A percentile compares a stretch with the other conserved stretches of the same genome.
Evolutionary conservation across 2,888 invertebrate species (phyloP).

Genomic region (Sthenelais limicola): DNA sequence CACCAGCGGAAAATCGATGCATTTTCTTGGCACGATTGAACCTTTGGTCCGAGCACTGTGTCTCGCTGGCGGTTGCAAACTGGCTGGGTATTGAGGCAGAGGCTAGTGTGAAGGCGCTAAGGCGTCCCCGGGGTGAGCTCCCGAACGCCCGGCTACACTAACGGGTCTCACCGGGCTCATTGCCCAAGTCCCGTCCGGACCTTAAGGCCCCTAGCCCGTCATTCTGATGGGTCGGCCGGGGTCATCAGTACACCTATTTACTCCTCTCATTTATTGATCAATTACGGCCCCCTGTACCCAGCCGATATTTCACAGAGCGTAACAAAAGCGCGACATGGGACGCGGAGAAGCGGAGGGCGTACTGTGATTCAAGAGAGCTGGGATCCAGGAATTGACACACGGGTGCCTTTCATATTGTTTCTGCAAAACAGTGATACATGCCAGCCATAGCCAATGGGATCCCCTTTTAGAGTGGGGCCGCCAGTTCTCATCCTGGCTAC

Average conservation of each 20-base stretch:
- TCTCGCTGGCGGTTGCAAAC: neutral
- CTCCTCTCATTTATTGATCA: slow-evolving; percentile 38
- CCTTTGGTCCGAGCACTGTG: neutral
- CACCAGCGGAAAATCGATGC: neutral
- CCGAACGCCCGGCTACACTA: slow-evolving; percentile 35
- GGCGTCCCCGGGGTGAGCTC: slow-evolving; percentile 34
- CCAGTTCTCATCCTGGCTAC: no score
- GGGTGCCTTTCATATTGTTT: no score
- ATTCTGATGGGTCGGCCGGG: neutral
- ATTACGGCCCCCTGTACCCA: slow-evolving; percentile 23
- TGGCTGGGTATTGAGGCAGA: neutral
- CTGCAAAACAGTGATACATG: no score
- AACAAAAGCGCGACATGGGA: slow-evolving; percentile 28
- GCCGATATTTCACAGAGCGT: slow-evolving; percentile 23
- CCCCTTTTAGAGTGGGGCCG: no score
- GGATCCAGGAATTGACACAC: no score
- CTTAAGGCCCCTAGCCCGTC: slow-evolving; percentile 3
- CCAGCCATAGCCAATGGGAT: no score
- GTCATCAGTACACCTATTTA: slow-evolving; percentile 40
- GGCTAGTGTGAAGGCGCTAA: slow-evolving; percentile 1
- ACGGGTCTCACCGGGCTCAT: slow-evolving; percentile 33
- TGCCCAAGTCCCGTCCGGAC: slow-evolving; percentile 18
- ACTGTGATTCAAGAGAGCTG: no score
- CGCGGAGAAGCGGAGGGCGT: no score
- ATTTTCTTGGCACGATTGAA: neutral